Evolutionary conservation across 2,113 vertebrate species (phyloP).

Genomic region (Tyrannus savana): DNA sequence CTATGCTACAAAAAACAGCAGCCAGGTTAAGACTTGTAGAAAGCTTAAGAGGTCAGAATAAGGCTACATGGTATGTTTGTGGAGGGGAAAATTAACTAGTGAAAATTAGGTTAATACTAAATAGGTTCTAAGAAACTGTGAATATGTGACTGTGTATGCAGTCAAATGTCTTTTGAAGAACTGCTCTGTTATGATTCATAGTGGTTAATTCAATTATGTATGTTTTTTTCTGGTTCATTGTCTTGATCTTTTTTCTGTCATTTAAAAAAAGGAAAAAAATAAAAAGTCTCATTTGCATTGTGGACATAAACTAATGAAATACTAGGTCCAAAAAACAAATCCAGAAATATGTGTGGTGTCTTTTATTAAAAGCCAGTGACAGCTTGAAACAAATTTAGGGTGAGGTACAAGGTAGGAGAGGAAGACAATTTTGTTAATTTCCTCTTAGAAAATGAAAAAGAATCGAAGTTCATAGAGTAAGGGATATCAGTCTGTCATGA

Average conservation of each 20-base stretch:
- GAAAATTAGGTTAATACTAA: neutral
- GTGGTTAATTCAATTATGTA: neutral
- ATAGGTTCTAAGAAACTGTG: neutral
- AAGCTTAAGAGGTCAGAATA: neutral
- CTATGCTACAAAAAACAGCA: neutral
- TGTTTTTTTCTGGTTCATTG: neutral
- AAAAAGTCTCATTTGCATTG: neutral
- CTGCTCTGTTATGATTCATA: neutral
- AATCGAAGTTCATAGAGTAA: neutral
- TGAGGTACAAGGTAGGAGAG: neutral
- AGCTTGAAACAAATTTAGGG: neutral
- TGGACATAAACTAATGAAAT: neutral
- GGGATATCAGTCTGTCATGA: neutral
- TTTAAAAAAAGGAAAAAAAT: neutral
- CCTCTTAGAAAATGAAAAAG: neutral
- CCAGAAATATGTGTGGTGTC: neutral
- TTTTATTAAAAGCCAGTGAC: neutral
- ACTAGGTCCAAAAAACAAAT: neutral
- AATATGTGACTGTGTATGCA: neutral
- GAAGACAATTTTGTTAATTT: neutral
- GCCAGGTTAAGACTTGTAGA: neutral
- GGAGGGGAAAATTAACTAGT: neutral
- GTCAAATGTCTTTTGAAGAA: neutral
- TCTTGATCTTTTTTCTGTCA: neutral
- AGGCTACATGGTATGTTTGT: neutral